phyloP scores from a whole-genome alignment of 2,797 vertebrate genomes.

The Molossus alvarezi region DNA sequence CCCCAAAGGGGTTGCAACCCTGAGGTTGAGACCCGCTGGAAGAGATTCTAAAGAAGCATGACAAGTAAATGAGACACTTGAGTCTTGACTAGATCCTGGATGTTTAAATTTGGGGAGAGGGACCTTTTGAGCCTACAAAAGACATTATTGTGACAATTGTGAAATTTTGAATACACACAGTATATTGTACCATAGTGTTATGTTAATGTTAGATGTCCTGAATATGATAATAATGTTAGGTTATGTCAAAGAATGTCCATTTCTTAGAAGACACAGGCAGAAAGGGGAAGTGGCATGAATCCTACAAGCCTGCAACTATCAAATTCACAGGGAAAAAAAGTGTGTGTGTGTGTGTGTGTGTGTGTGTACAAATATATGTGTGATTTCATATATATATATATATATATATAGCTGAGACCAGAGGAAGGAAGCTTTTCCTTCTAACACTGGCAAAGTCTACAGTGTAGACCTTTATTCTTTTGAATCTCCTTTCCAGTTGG shows the following conservation, averaged over 20 bases:
- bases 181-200: not conserved
- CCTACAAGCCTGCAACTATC: not conserved
- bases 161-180: conserved; percentile 12
- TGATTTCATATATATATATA: not conserved
- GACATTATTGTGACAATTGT: not conserved
- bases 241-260: not conserved
- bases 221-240: not conserved
- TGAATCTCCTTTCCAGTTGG: not conserved
- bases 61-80: not conserved
- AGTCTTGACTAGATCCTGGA: not conserved
- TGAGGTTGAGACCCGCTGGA: too few relatives aligned
- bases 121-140: not conserved
- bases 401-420: not conserved
- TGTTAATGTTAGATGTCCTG: not conserved
- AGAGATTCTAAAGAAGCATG: not conserved
- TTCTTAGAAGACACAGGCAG: conserved; percentile 32
- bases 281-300: not conserved
- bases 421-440: not conserved
- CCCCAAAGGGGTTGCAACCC: too few relatives aligned
- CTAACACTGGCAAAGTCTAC: not conserved
- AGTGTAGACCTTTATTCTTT: not conserved
- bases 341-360: too few relatives aligned
- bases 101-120: not conserved
- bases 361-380: not conserved
- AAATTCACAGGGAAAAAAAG: not conserved